A percentile compares a stretch with the other conserved stretches of the same genome.
Conservation (phyloP, 2,888 invertebrate species). For the Napeogenes sylphis region DNA sequence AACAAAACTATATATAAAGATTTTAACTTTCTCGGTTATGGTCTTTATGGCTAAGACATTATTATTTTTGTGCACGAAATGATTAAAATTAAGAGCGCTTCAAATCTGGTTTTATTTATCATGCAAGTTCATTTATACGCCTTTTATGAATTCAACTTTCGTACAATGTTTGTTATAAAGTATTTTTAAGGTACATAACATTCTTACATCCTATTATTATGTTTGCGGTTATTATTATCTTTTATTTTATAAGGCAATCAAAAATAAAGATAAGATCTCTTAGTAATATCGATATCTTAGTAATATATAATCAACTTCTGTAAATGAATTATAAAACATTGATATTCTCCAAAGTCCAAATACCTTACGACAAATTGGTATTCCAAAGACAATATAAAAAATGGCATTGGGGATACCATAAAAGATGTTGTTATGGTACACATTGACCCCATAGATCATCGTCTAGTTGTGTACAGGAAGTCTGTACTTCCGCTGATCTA, state of each 20-base stretch:
- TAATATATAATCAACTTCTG: too few relatives aligned
- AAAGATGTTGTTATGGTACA: slow-evolving; percentile 61
- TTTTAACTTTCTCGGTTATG: slow-evolving; percentile 33
- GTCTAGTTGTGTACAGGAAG: slow-evolving; percentile 53
- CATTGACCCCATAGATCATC: slow-evolving; percentile 47
- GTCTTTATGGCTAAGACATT: slow-evolving; percentile 27
- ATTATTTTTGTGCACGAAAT: slow-evolving; percentile 25
- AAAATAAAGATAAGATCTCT: too few relatives aligned
- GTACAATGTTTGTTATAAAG: neutral
- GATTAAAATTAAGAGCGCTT: slow-evolving; percentile 28
- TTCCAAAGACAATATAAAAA: slow-evolving; percentile 14
- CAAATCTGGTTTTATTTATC: slow-evolving; percentile 25
- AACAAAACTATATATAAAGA: slow-evolving; percentile 29
- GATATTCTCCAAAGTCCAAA: too few relatives aligned
- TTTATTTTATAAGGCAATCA: too few relatives aligned
- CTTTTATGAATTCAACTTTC: slow-evolving; percentile 19
- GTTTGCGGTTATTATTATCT: too few relatives aligned
- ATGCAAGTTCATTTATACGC: slow-evolving; percentile 30
- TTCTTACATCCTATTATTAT: too few relatives aligned
- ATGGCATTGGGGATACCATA: slow-evolving; percentile 57
- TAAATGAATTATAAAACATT: too few relatives aligned
- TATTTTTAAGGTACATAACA: too few relatives aligned
- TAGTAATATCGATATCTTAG: too few relatives aligned
- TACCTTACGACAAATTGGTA: too few relatives aligned
- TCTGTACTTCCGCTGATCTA: slow-evolving; percentile 72